phyloP scores from a whole-genome alignment of 1,140 invertebrate species.

The Notospermus geniculatus region DNA sequence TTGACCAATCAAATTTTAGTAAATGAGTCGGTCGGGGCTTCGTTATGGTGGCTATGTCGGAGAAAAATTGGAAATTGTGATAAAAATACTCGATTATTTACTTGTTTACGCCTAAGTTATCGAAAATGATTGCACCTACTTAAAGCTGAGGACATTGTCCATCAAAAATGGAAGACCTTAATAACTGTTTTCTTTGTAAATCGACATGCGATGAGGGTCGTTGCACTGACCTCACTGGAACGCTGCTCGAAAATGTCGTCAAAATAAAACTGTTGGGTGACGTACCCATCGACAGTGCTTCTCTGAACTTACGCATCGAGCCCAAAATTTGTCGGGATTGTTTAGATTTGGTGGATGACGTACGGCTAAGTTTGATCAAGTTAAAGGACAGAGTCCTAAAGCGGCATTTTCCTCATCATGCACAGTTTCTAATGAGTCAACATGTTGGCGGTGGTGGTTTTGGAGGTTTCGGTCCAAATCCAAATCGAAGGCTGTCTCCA shows the following conservation, averaged over 20 bases:
- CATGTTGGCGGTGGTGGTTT: no score
- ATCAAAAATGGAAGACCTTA: not conserved
- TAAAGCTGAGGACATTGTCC: not conserved
- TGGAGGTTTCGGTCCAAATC: no score
- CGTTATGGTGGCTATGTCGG: no score
- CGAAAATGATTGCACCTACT: no score
- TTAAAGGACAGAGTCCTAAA: not conserved
- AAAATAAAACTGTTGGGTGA: slow-evolving; percentile 6
- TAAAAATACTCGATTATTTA: no score
- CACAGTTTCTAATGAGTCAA: no score
- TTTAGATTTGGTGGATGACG: not conserved
- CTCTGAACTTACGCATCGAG: not conserved
- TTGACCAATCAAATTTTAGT: no score
- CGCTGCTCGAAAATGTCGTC: slow-evolving; percentile 5
- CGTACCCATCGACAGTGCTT: not conserved
- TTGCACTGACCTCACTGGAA: not conserved
- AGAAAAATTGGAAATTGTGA: no score
- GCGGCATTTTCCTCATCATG: no score
- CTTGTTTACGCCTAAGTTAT: no score
- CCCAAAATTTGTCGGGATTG: slow-evolving; percentile 5
- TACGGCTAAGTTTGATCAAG: not conserved
- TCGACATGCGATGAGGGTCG: not conserved
- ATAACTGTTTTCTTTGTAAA: not conserved
- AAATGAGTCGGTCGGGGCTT: no score
- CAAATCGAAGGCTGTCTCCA: no score